Evolutionary conservation across 2,113 vertebrate genomes (phyloP), one percentile per base, ranked within the genome.

Genomic region (Cyphomyrus plagiostoma): DNA sequence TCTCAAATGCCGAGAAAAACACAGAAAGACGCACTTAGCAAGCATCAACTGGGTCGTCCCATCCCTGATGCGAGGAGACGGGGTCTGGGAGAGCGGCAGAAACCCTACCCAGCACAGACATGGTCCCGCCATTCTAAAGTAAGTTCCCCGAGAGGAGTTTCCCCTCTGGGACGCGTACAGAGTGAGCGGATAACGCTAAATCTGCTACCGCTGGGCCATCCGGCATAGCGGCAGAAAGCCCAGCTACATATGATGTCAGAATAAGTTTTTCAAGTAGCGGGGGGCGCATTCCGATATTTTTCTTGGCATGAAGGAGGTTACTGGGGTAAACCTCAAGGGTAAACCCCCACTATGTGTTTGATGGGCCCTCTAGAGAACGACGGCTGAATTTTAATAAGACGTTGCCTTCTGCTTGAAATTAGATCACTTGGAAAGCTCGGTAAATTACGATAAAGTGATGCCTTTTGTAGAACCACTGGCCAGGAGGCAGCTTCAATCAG

Each of bases 381-480:
- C 70, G 42, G 70, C 19, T 42, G 88, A 89, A 87, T 87, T 87
- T 87, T 53, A 85, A 88, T 39, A 53, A n/a, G 88, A 89, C 4
- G 49, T 42, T 35, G 17, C 88, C 82, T 35, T 30, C 88, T 89
- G 46, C n/a, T 11, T 80, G 88, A 45, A 89, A 89, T 23, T 39
- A 26, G 66, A 89, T 21, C 66, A 77, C 48, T 87, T 15, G 13
- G 9, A 83, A 82, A 23, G 5, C 9, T 53, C 89, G 10, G 89
- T 90, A 86, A 87, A 50, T 30, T 13, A 23, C 7, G 9, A 35
- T 26, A 87, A 4, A 66, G 58, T 8, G 6, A 74, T 42, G 56
- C 53, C 39, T 86, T 50, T 49, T 26, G 7, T 42, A 23, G 10
- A 52, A 21, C 49, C 49, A 17, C 26, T 35, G n/a, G 46, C 70